Evolutionary conservation across 2,888 invertebrate species (phyloP).

Genomic region (Macropis europaea): DNA sequence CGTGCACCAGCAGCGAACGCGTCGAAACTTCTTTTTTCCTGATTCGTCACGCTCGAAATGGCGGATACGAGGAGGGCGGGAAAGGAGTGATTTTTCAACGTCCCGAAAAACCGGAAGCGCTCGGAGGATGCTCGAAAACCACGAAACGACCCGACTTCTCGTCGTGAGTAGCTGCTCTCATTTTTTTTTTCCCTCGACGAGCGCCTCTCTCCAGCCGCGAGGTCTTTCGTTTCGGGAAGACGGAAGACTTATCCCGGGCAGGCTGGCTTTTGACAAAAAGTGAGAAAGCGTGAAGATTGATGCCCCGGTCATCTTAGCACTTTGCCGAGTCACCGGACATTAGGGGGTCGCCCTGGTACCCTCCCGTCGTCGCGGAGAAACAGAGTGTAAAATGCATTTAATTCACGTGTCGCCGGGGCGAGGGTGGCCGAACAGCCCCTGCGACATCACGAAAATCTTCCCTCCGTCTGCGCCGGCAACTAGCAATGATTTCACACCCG

Average conservation of each 20-base stretch:
- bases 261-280: constrained; percentile 66
- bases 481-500: constrained; percentile 55
- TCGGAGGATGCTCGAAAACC: constrained; percentile 55
- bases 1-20: background rate
- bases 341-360: constrained; percentile 64
- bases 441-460: constrained; percentile 42
- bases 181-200: constrained; percentile 27
- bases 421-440: constrained; percentile 52
- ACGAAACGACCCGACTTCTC: constrained; percentile 40
- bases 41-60: constrained; percentile 46
- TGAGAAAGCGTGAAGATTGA: constrained; percentile 74
- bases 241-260: constrained; percentile 46
- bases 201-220: background rate
- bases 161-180: constrained; percentile 38
- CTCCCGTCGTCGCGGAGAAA: constrained; percentile 55
- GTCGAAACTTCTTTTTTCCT: constrained; percentile 16
- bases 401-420: constrained; percentile 68
- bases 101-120: constrained; percentile 57
- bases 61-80: constrained; percentile 30
- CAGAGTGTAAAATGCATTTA: constrained; percentile 75
- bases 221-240: constrained; percentile 14
- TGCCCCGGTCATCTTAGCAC: constrained; percentile 73
- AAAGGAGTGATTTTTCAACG: constrained; percentile 61
- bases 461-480: constrained; percentile 28
- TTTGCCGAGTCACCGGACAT: constrained; percentile 75